A percentile compares a stretch with the other conserved stretches of the same genome.
These are phyloP conservation scores for Pollimyrus isidori DNA, from an alignment of 2,113 vertebrate genomes.

Conservation along the genomic window DNA sequence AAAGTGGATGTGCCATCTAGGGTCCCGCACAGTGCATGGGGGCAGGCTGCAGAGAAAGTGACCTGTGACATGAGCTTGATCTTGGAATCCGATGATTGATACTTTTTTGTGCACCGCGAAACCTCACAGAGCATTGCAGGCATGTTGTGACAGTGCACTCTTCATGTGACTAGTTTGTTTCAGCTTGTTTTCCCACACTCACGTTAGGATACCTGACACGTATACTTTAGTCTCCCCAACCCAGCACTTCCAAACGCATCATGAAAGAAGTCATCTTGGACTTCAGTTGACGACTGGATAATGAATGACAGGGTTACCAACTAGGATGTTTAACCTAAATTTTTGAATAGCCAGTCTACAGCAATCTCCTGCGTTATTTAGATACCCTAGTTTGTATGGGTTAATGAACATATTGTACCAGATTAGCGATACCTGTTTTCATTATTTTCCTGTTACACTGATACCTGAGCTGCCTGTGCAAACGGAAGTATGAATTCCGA, in stretches of 20 bases:
- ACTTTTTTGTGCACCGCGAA: background rate
- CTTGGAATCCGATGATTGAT: background rate
- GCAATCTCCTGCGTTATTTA: background rate
- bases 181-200: slow-evolving; percentile 13
- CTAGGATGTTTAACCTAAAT: background rate
- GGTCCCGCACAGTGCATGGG: background rate
- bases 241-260: background rate
- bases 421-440: background rate
- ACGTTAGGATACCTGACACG: background rate
- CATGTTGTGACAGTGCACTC: slow-evolving; percentile 19
- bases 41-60: background rate
- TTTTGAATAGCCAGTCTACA: background rate
- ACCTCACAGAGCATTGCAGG: background rate
- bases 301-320: background rate
- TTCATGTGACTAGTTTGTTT: background rate
- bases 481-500: background rate
- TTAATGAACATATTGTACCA: background rate
- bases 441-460: background rate
- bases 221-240: background rate
- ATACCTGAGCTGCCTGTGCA: background rate
- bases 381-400: background rate
- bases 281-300: background rate
- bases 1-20: background rate
- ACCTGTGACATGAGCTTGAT: background rate
- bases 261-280: background rate